Evolutionary conservation across 2,797 vertebrate genomes (phyloP), one percentile per base, ranked within the genome.

Genomic region (Sciaenops ocellatus): DNA sequence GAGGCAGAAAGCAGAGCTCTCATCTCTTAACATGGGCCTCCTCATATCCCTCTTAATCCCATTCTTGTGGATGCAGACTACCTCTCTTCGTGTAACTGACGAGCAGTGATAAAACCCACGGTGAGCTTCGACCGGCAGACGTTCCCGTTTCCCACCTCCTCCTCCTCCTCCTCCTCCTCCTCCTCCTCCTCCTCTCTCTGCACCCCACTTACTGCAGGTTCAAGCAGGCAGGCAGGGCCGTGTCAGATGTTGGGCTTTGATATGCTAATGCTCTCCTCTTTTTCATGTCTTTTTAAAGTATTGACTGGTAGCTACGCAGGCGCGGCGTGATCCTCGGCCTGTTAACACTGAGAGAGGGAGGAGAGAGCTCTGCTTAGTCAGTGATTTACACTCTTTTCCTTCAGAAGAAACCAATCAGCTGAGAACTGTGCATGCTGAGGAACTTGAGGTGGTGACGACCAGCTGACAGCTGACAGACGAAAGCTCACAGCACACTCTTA

Each of bases 201-300:
- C 54, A n/a, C 12, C 54, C 51, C 34, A 28, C 77, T 72, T 64
- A 56, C 67, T 63, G 80, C 12, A 65, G n/a, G 54, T 56, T 76
- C 42, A 76, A 77, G 30, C 82, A 47, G 55, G 44, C 60, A 70
- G 65, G 60, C 73, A 30, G 60, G 57, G 52, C 74, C 5, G 28
- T 56, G 81, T 86, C 80, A 78, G 85, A 87, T 54, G 63, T 65
- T n/a, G 38, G 28, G 38, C 84, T 90, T 87, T 92, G 86, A 92
- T 85, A 82, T 90, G 88, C 65, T 85, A 87, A 92, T 74, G 4
- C 42, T 7, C 17, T 68, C 74, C 57, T 60, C 34, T 68, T 79
- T 42, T 76, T 74, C 50, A 17, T 41, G 75, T 52, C 73, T 83
- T 88, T 73, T 74, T 72, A 1, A 60, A 54, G 69, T 64, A 82